phyloP scores from a whole-genome alignment of 2,797 vertebrate genomes.

The Sitta carolinensis region DNA sequence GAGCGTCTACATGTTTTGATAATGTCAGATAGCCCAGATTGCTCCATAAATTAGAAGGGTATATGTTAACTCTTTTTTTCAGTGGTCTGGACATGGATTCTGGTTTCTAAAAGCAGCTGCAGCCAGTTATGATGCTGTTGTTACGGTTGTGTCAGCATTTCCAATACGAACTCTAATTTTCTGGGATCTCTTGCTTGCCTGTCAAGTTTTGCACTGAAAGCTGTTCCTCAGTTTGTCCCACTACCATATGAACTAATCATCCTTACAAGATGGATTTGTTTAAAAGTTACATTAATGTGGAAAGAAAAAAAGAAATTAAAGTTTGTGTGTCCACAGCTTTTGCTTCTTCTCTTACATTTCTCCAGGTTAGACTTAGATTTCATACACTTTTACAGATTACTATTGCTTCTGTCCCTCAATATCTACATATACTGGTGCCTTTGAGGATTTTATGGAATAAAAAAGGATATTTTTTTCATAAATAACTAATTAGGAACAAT shows the following conservation, averaged over 20 bases:
- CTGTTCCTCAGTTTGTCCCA: slow-evolving; percentile 16
- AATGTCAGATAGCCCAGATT: background rate
- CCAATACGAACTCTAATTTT: slow-evolving; percentile 58
- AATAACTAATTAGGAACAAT: rapidly evolving
- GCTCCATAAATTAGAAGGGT: background rate
- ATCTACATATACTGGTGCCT: background rate
- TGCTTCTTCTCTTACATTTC: background rate
- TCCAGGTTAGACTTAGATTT: background rate
- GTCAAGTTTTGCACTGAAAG: slow-evolving; percentile 54
- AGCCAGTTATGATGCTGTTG: slow-evolving; percentile 49
- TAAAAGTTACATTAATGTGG: background rate
- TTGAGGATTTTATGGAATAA: background rate
- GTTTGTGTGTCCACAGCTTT: background rate
- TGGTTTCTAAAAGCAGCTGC: slow-evolving; percentile 49
- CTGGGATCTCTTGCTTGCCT: slow-evolving; percentile 29
- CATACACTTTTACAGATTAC: background rate
- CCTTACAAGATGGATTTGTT: background rate
- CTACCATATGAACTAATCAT: slow-evolving; percentile 10
- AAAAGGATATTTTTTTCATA: background rate
- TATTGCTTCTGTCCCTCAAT: background rate
- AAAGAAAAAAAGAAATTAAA: background rate
- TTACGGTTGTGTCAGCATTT: slow-evolving; percentile 65
- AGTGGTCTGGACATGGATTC: slow-evolving; percentile 8
- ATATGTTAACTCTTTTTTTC: slow-evolving; percentile 26
- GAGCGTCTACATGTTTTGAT: background rate